Percentiles rank a stretch among this genome's conserved stretches.
Evolutionary conservation across 2,888 invertebrate species (phyloP).

Genomic region (Drosophila aldrichi): DNA sequence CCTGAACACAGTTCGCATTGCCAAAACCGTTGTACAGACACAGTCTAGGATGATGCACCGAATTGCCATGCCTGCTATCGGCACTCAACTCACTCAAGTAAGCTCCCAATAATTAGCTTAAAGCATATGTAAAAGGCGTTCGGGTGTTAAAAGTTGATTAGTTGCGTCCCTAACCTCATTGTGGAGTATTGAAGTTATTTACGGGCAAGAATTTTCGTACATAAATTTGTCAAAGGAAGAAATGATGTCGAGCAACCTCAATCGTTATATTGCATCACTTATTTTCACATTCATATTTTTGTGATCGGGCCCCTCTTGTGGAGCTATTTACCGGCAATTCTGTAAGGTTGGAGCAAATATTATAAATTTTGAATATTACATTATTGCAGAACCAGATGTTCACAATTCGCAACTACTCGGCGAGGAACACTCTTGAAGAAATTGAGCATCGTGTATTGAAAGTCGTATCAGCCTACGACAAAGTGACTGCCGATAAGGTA

Average conservation of each 20-base stretch:
- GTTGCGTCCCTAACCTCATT: conserved; percentile 78
- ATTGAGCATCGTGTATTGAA: conserved; percentile 93
- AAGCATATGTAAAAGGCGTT: background rate
- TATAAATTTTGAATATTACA: conserved; percentile 9
- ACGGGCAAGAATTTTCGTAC: background rate
- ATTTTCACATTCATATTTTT: conserved; percentile 16
- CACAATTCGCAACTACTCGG: conserved; percentile 73
- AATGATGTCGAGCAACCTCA: background rate
- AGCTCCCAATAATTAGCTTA: conserved; percentile 24
- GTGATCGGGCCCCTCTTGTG: background rate
- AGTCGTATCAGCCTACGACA: conserved; percentile 95
- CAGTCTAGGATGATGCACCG: conserved; percentile 82
- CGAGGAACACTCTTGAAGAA: conserved; percentile 88
- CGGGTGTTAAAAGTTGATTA: conserved; percentile 8
- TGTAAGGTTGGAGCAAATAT: conserved; percentile 11
- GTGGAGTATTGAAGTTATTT: conserved; percentile 22
- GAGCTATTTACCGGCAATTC: conserved; percentile 6
- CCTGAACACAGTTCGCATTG: conserved; percentile 67
- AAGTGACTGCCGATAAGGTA: conserved; percentile 95
- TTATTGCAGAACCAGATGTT: conserved; percentile 65
- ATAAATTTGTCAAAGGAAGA: background rate
- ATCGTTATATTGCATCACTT: conserved; percentile 41
- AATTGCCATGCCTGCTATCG: conserved; percentile 76
- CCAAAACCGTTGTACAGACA: conserved; percentile 66
- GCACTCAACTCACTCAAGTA: conserved; percentile 71